Evolutionary conservation across 1,140 invertebrate species (phyloP), one percentile per base, ranked within the genome.

Genomic region (Euura saliciscinereae): DNA sequence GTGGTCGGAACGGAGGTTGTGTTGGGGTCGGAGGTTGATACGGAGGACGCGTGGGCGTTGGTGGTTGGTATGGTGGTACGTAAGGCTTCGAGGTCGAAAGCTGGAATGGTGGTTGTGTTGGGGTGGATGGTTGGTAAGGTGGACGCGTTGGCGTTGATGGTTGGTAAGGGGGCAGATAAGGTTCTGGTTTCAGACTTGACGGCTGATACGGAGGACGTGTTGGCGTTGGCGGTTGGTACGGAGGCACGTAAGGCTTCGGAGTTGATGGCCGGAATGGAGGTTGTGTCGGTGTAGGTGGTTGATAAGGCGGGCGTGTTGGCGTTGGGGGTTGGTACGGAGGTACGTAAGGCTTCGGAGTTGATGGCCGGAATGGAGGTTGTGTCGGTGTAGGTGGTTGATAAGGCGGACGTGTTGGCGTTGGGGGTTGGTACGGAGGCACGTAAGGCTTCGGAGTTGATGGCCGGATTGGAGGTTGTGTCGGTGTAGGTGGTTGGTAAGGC

Each of bases 281-380:
- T 67, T 44, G 45, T 10, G 70, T 71, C 65, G 44, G 11, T 71
- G 73, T 73, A 44, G 69, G 74, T 68, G 0, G 70, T 74, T 43
- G 68, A 43, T 75, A 72, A 13, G 73, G 69, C 11, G 72, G 73
- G 68, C 7, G 13, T 64, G 71, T 73, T 71, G 73, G 43, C 46
- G 7, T 8, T 42, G 71, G 65, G 59, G 74, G 71, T 67, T 71
- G 59, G 44, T 59, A 46, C 10, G 69, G 13, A 11, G 76, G 74
- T 10, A 28, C 28, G 28, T 28, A 28, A 28, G 75, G 77, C 3
- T 70, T 43, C 6, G 71, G 43, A 46, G 69, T 68, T 71, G 71
- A 13, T 13, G 72, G 72, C 10, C 59, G 2, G 44, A 69, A 73
- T 28, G 68, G 68, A 5, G 68, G 68, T 69, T 5, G 68, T 46